Percentiles rank a stretch among this genome's conserved stretches.
These are phyloP conservation scores for Corvus moneduloides DNA, from an alignment of 2,113 vertebrate genomes.

Conservation along the genomic window DNA sequence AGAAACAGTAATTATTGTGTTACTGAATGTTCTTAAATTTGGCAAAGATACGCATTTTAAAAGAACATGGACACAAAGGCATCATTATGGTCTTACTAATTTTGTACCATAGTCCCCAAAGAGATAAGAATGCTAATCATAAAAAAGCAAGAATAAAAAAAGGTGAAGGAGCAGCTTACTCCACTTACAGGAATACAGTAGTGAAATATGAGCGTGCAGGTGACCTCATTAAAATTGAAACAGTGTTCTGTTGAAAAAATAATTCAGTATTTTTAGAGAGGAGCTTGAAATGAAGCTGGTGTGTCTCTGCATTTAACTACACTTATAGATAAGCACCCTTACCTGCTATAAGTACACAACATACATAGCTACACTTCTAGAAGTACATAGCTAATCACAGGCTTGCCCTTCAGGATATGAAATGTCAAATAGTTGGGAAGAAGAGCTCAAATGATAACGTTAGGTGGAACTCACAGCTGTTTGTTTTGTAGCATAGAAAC, in stretches of 20 bases:
- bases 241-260: not conserved
- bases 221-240: not conserved
- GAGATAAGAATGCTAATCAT: not conserved
- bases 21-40: not conserved
- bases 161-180: not conserved
- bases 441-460: not conserved
- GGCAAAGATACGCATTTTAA: not conserved
- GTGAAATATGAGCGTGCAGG: not conserved
- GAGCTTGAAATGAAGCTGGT: not conserved
- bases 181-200: not conserved
- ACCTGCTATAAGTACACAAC: not conserved
- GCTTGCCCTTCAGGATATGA: not conserved
- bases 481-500: not conserved
- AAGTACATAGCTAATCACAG: not conserved
- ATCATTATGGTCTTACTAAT: not conserved
- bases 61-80: not conserved
- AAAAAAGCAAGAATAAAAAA: not conserved
- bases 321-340: not conserved
- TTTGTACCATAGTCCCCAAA: not conserved
- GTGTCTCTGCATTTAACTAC: not conserved
- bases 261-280: not conserved
- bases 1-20: not conserved
- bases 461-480: not conserved
- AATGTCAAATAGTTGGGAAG: not conserved
- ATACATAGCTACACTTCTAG: not conserved